Conservation (phyloP, 2,113 vertebrate species). For the Haemorhous mexicanus region DNA sequence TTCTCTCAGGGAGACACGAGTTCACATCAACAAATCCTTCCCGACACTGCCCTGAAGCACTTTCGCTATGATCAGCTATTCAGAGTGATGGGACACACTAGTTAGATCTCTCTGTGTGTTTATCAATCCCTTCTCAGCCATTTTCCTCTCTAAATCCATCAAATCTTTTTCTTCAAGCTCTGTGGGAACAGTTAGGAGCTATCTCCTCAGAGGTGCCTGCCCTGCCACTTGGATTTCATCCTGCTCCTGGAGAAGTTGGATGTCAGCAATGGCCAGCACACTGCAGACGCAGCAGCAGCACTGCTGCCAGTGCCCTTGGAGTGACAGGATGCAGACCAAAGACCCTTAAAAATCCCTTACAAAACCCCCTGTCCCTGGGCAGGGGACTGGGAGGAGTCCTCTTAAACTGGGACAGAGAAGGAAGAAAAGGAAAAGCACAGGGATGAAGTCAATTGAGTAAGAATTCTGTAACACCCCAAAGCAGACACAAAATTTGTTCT, state of each 20-base stretch:
- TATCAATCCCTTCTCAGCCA: slow-evolving; percentile 66
- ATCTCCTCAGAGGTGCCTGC: slow-evolving; percentile 57
- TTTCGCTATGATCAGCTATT: slow-evolving; percentile 59
- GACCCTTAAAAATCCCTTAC: not conserved
- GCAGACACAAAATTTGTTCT: not conserved
- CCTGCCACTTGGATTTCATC: slow-evolving; percentile 51
- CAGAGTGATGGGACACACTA: slow-evolving; percentile 68
- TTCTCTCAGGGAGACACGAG: slow-evolving; percentile 55
- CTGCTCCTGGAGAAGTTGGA: not conserved
- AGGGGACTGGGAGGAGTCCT: not conserved
- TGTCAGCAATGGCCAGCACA: not conserved
- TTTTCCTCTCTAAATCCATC: slow-evolving; percentile 55
- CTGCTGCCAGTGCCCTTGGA: not conserved
- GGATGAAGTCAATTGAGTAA: not conserved
- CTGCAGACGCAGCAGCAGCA: not conserved
- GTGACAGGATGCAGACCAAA: rapidly evolving
- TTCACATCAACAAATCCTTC: slow-evolving; percentile 65
- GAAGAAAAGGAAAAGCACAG: not conserved
- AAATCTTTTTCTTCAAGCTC: slow-evolving; percentile 58
- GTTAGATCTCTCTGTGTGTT: slow-evolving; percentile 65
- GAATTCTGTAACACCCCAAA: not conserved
- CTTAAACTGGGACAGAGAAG: not conserved
- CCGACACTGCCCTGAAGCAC: slow-evolving; percentile 62
- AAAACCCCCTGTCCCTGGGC: not conserved
- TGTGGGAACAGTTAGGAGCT: slow-evolving; percentile 47